Evolutionary conservation across 2,797 vertebrate species (phyloP).

Genomic region (Notolepis coatsorum): DNA sequence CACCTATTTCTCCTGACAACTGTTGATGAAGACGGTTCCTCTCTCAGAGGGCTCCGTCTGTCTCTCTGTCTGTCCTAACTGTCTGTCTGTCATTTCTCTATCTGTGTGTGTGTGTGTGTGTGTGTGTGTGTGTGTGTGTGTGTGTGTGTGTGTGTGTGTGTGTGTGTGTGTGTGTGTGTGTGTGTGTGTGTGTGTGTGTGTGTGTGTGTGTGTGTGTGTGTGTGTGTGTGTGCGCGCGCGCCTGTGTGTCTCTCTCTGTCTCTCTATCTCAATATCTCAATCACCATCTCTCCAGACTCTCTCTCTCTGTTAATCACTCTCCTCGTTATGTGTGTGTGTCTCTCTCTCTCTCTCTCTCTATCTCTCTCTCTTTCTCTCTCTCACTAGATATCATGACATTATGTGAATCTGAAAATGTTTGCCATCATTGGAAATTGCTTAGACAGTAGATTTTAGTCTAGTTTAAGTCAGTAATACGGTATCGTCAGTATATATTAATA

Average conservation of each 20-base stretch:
- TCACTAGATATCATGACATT: neutral
- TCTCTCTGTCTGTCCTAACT: slow-evolving; percentile 3
- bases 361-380: neutral
- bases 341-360: too few relatives aligned
- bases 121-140: too few relatives aligned
- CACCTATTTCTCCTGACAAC: slow-evolving; percentile 41
- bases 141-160: too few relatives aligned
- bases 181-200: too few relatives aligned
- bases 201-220: too few relatives aligned
- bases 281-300: slow-evolving; percentile 5
- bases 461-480: too few relatives aligned
- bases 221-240: too few relatives aligned
- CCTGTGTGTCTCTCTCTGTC: too few relatives aligned
- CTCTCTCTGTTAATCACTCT: neutral
- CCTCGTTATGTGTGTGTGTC: too few relatives aligned
- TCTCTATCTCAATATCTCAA: too few relatives aligned
- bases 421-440: neutral
- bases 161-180: too few relatives aligned
- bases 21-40: slow-evolving; percentile 40
- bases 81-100: neutral
- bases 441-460: neutral
- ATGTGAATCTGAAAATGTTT: neutral
- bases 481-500: neutral
- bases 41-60: neutral
- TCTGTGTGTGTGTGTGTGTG: neutral